Base-by-base conservation (phyloP, 2,113 vertebrate genomes). In the Holacanthus passer region DNA sequence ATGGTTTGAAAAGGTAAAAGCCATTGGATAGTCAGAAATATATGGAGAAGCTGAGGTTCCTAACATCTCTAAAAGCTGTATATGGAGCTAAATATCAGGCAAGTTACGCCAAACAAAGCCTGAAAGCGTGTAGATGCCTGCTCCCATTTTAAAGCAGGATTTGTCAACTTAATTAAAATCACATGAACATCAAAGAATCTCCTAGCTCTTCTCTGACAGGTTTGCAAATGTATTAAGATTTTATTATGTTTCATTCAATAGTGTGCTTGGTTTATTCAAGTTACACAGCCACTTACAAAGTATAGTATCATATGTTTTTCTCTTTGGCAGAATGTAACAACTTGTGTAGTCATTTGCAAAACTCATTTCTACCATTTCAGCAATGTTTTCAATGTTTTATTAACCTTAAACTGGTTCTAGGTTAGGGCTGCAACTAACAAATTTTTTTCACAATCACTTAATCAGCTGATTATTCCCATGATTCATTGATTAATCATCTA, bases 211-310 rank as follows among this genome's bases (percentile, higher is more conserved):
- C 48, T 79, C 27, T 35, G 8, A 48, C 52, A 48, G 11, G 22
- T n/a, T 59, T 50, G 19, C 19, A 24, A 9, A 48, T 29, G 29
- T 50, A 50, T 73, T 37, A 8, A 24, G 48, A 31, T 71, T 53
- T 53, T 37, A 72, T 53, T 10, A 64, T 14, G 55, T 56, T 68
- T 48, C 35, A 37, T 65, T 77, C n/a, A 58, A 41, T 17, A 24
- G 48, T 69, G 24, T 22, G 45, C 43, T 22, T 24, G 3, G 31
- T 73, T 35, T 22, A 9, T 52, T 63, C 10, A 50, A 39, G 16
- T 29, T 16, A 27, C 43, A 37, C 32, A 59, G 7, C 9, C 7
- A 1, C 17, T 55, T 24, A 11, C 31, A 52, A 50, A 43, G 12
- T 45, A 16, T 16, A 37, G 39, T 10, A 4, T n/a, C 47, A 31